phyloP scores from a whole-genome alignment of 2,888 invertebrate genomes.

The Cryptosula pallasiana region DNA sequence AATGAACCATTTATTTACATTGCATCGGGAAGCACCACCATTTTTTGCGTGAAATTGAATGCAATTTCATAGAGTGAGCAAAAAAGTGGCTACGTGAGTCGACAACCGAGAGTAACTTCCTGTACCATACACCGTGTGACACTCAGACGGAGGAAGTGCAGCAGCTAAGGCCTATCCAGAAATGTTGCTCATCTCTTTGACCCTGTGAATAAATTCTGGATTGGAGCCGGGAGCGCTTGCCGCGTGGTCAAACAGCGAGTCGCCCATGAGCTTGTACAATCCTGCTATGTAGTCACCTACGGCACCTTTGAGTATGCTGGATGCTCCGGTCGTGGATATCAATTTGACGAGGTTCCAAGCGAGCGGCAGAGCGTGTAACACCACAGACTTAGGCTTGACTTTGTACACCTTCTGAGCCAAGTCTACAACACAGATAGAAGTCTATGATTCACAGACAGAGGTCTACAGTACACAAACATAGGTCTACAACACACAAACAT shows the following conservation, averaged over 20 bases:
- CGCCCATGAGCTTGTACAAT: constrained; percentile 41
- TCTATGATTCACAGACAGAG: too few species aligned
- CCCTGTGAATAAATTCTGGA: background rate
- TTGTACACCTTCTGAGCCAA: constrained; percentile 41
- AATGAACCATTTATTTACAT: background rate
- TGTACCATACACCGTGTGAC: too few species aligned
- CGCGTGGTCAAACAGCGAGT: constrained; percentile 38
- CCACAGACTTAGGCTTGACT: constrained; percentile 45
- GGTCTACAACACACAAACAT: too few species aligned
- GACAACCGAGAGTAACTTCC: too few species aligned
- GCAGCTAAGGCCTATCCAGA: too few species aligned
- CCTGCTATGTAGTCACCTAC: constrained; percentile 35
- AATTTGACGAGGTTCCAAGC: constrained; percentile 46
- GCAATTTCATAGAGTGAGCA: too few species aligned
- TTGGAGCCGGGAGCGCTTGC: constrained; percentile 26
- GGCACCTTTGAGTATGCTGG: constrained; percentile 37
- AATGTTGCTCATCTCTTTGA: background rate
- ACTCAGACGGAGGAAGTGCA: too few species aligned
- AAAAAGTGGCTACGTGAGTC: too few species aligned
- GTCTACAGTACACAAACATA: too few species aligned
- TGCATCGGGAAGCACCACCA: background rate
- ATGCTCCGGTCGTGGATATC: constrained; percentile 35
- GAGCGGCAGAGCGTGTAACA: constrained; percentile 48
- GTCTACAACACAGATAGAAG: too few species aligned
- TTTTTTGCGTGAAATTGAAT: background rate